Percentiles rank a stretch among this genome's conserved stretches.
These are phyloP conservation scores for Indicator maculatus DNA, from an alignment of 2,113 vertebrate species.

Conservation along the genomic window DNA sequence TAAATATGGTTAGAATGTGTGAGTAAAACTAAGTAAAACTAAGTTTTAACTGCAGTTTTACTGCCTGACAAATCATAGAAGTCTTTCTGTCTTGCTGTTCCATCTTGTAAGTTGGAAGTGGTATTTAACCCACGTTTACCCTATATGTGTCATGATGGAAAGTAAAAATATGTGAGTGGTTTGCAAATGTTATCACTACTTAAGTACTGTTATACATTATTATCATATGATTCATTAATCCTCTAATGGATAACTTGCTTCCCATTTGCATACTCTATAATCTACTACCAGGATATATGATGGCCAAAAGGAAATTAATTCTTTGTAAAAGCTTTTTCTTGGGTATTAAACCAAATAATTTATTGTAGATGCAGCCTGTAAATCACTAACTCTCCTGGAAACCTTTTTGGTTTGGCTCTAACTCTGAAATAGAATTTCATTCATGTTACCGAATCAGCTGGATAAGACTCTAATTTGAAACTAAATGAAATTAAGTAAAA, in stretches of 20 bases:
- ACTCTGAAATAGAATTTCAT: not conserved
- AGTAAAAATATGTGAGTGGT: not conserved
- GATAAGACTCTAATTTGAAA: not conserved
- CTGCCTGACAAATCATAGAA: not conserved
- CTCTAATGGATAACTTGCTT: slow-evolving; percentile 5
- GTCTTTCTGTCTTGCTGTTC: not conserved
- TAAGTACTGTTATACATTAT: not conserved
- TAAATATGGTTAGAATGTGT: not conserved
- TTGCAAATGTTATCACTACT: not conserved
- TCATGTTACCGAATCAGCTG: not conserved
- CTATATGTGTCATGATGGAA: not conserved
- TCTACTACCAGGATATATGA: not conserved
- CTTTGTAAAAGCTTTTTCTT: slow-evolving; percentile 4
- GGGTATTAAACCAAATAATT: not conserved
- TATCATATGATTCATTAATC: slow-evolving; percentile 11
- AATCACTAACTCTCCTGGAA: not conserved
- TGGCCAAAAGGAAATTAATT: not conserved
- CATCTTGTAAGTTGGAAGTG: not conserved
- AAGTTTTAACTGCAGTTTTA: not conserved
- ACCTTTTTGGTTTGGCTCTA: not conserved
- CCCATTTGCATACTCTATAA: not conserved
- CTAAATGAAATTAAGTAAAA: not conserved
- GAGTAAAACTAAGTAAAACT: not conserved
- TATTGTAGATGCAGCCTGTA: not conserved
- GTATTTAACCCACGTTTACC: not conserved